phyloP scores from a whole-genome alignment of 2,113 vertebrate species.

The Heteronetta atricapilla region DNA sequence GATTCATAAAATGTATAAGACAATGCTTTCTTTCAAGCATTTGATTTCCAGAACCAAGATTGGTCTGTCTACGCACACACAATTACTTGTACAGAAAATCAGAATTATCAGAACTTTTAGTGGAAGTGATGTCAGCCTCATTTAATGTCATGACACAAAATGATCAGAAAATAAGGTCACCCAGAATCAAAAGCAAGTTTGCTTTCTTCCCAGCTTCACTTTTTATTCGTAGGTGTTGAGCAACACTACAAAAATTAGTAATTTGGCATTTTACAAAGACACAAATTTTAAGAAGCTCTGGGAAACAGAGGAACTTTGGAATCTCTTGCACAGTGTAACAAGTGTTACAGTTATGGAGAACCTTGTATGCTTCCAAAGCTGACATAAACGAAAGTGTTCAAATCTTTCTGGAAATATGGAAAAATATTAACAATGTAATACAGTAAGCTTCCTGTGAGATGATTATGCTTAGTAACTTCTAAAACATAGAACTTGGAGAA shows the following conservation, averaged over 20 bases:
- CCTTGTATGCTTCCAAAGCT: background rate
- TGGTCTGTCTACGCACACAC: background rate
- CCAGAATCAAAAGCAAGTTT: constrained; percentile 58
- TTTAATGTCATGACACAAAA: background rate
- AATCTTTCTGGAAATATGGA: background rate
- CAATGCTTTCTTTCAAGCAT: constrained; percentile 27
- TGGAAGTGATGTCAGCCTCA: constrained; percentile 47
- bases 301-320: background rate
- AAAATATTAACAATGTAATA: background rate
- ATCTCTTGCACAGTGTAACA: background rate
- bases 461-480: background rate
- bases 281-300: background rate
- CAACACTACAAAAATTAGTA: constrained; percentile 3
- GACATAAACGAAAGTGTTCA: background rate
- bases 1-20: background rate
- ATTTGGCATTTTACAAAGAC: constrained; percentile 12
- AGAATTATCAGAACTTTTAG: constrained; percentile 20
- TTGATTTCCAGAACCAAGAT: background rate
- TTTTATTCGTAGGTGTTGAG: constrained; percentile 8
- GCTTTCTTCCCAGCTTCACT: constrained; percentile 11
- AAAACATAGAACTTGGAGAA: background rate
- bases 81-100: constrained; percentile 23
- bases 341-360: background rate
- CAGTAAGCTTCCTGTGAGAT: background rate
- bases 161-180: background rate